Conservation (phyloP, 2,113 vertebrate species). For the Nerophis lumbriciformis region DNA sequence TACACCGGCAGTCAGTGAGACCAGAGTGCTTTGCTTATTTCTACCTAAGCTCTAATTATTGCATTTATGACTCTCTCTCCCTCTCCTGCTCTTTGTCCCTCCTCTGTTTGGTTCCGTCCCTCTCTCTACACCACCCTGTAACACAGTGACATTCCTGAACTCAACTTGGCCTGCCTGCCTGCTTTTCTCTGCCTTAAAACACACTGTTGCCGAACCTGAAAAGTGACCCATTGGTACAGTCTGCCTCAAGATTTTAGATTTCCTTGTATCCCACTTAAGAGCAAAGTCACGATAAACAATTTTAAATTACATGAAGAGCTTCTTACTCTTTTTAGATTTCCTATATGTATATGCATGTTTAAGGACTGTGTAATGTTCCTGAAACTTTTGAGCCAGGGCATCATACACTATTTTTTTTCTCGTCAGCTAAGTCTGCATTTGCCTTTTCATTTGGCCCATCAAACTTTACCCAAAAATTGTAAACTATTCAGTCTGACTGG, state of each 20-base stretch:
- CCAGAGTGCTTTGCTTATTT: conserved; percentile 21
- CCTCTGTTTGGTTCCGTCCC: conserved; percentile 29
- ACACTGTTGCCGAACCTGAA: conserved; percentile 54
- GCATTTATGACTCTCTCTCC: conserved; percentile 46
- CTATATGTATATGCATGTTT: not conserved
- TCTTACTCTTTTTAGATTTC: not conserved
- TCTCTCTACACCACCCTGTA: conserved; percentile 38
- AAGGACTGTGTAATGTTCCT: not conserved
- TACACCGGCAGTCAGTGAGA: conserved; percentile 24
- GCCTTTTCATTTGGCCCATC: no score
- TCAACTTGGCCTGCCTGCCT: conserved; percentile 36
- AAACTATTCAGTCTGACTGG: no score
- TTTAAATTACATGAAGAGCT: not conserved
- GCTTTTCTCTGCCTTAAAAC: conserved; percentile 5
- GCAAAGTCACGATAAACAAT: not conserved
- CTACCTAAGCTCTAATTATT: conserved; percentile 50
- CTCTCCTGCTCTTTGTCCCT: conserved; percentile 47
- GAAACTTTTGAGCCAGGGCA: conserved; percentile 11
- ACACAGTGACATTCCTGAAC: conserved; percentile 47
- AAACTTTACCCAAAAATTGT: no score
- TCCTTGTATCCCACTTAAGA: not conserved
- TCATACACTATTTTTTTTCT: conserved; percentile 10
- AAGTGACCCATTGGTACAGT: conserved; percentile 31
- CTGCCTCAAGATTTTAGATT: not conserved
- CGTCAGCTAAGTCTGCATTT: no score